Evolutionary conservation across 2,113 vertebrate genomes (phyloP).

Genomic region (Tyrannus savana): DNA sequence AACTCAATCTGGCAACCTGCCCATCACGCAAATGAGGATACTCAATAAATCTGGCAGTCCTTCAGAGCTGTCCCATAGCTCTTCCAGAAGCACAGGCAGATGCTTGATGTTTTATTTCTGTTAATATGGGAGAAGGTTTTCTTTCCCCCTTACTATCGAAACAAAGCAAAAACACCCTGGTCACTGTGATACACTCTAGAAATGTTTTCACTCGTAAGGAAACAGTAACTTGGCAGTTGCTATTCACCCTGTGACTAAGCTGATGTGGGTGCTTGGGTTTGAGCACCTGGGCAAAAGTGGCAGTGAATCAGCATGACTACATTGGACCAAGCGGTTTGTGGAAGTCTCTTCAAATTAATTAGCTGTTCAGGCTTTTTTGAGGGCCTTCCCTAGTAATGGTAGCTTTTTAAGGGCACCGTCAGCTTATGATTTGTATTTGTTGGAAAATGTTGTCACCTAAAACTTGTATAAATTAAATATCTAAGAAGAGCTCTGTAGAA

Average conservation of each 20-base stretch:
- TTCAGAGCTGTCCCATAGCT: constrained; percentile 16
- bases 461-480: neutral
- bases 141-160: neutral
- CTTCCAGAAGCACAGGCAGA: neutral
- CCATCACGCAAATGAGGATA: neutral
- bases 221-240: neutral
- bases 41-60: neutral
- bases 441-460: neutral
- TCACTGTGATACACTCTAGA: neutral
- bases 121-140: neutral
- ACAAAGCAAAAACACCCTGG: neutral
- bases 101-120: neutral
- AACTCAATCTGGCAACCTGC: constrained; percentile 20
- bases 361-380: neutral
- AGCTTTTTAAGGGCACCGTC: neutral
- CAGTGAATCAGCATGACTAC: neutral
- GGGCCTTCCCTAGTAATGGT: neutral
- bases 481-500: neutral
- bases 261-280: neutral
- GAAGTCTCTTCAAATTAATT: neutral
- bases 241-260: neutral
- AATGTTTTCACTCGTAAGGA: neutral
- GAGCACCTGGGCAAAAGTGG: neutral
- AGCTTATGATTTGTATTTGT: neutral
- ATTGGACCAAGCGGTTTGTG: neutral